Base-by-base conservation (phyloP, 2,113 vertebrate genomes). In the Sakesphorus luctuosus region DNA sequence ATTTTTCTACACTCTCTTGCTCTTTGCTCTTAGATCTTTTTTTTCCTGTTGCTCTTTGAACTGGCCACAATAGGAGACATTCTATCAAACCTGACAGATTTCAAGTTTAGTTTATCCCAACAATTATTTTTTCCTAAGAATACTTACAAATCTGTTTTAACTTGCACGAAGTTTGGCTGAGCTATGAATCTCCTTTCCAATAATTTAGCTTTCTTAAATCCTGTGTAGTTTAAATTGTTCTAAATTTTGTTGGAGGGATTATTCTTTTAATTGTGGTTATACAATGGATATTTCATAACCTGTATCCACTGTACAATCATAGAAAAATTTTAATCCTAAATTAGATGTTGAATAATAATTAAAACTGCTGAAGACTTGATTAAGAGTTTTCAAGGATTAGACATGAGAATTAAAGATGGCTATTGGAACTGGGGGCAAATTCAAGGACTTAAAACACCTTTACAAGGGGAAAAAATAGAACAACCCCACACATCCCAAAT, bases 341-440 rank as follows among this genome's bases (percentile, higher is more conserved):
- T 97, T 97, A 97, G 96, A 97, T 97, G 92, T 94, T 97, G 96
- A 98, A 98, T 97, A 97, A 97, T 97, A 97, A 98, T 98, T 97
- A 97, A 98, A 98, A 96, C 93, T 97, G 96, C 89, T 95, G 84
- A 97, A 90, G 88, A 62, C 77, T 97, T 97, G 93, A 98, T 98
- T 98, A 98, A 97, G 90, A 95, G 84, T 94, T 83, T 89, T 96
- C 69, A 68, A 73, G 95, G 95, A 98, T 98, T 98, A 97, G 83
- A 94, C 97, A 92, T 91, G 28, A 96, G 83, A 97, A 94, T 94
- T 95, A 89, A 96, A 96, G 88, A 96, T 96, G 88, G 36, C 71
- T 90, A 63, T 80, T 84, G 16, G 81, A 83, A 93, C 89, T 93
- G 82, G 76, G 72, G 84, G 86, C 53, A 97, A 97, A 97, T 93